Base-by-base conservation (phyloP, 53 echinoderm and acorn worm species). In the Paracentrotus lividus region DNA sequence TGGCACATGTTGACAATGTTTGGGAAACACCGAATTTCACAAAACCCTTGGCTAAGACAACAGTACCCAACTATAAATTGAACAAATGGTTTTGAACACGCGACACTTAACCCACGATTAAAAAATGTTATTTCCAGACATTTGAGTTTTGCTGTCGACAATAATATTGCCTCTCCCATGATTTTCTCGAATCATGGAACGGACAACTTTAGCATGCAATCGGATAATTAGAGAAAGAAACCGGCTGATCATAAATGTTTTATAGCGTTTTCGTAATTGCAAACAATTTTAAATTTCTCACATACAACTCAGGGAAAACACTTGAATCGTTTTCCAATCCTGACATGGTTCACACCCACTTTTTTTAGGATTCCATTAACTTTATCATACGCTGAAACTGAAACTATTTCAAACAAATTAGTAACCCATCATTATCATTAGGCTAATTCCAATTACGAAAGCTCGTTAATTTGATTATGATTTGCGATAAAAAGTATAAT, bases 231-330 rank as follows among this genome's bases (percentile, higher is more conserved):
- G 91, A 91, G 77, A 91, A 91, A 75, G 54, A 53, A 91, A 57
- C 72, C 76, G 26, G 77, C 54, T 32, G 91, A 69, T 75, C 72
- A 91, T 91, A 91, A 91, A 91, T 91, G 91, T 91, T 91, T 91
- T 91, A 91, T 91, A 54, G 76, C 75, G 76, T 91, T n/a, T 91
- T 55, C 51, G 91, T 91, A 91, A 91, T 91, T 91, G 91, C 91
- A 69, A n/a, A 69, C 91, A 91, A 91, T 91, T 52, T n/a, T 75
- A 91, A 91, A 75, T 75, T 91, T 91, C 76, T 32, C 91, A 75
- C 91, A 91, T 75, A 55, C 88, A 36, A 49, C 34, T 85, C 32
- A 23, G 49, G 14, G 85, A 85, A 27, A 85, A 13, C 26, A 47
- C 49, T 49, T 47, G 49, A 51, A 49, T 29, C 47, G 49, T 51